Base-by-base conservation (phyloP, 37 sponge, comb jelly and placozoan species). In the Axinella damicornis region DNA sequence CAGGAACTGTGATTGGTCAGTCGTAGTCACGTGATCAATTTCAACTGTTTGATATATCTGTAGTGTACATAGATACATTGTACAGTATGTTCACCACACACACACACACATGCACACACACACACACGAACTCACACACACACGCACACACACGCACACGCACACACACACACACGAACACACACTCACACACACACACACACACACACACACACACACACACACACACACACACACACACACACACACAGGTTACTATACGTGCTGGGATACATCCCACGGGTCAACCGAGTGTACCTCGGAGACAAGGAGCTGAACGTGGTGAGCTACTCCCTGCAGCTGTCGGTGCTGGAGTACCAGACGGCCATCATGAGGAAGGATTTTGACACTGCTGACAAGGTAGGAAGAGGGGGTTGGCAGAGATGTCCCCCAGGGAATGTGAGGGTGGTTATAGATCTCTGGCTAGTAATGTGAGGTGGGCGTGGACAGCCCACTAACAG, bases 301-400 rank as follows among this genome's bases (percentile, higher is more conserved):
- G 95, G 98, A 17, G 98, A 97, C 87, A 95, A 95, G 83, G 98
- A 97, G 73, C 75, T 92, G 53, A 90, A 83, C 36, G 70, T 97
- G 37, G 88, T 88, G 69, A 87, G 93, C 67, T 97, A 88, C 76
- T 84, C 90, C 40, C 85, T 97, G 20, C 95, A 87, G 62, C 84
- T 92, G 38, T 83, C 98, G 5, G 95, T 97, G 46, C 74, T 97
- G 63, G 98, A 97, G 80, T 97, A 97, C 79, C 98, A 97, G 89
- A 97, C 98, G 32, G 95, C 98, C 64, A 86, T 97, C 63, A 97
- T 97, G 98, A 84, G 98, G 46, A 89, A 95, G 62, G 98, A 97
- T 78, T 95, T 95, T 81, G 93, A 90, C 32, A 88, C 91, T 13
- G 98, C 98, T 6, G 92, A 93, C 71, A 80, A 88, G 92, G 89